These are phyloP conservation scores for Coranthus polyacanthus DNA, from an alignment of 2,797 vertebrate species.

Conservation along the genomic window DNA sequence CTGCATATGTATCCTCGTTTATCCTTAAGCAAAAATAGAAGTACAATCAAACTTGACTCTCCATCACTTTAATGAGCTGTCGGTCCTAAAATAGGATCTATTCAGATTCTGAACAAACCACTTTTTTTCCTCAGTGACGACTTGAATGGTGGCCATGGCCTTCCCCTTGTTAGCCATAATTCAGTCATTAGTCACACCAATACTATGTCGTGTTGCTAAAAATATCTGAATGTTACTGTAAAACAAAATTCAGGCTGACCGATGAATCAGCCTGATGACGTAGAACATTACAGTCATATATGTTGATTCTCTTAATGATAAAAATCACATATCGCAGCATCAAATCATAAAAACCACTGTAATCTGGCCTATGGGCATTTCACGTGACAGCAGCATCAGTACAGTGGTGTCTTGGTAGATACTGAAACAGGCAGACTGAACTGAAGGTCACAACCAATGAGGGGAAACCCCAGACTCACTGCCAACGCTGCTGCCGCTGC, in stretches of 20 bases:
- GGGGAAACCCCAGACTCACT: constrained; percentile 55
- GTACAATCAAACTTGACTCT: too few relatives aligned
- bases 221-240: neutral
- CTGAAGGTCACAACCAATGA: constrained; percentile 57
- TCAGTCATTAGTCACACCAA: neutral
- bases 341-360: neutral
- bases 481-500: constrained; percentile 15
- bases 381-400: neutral
- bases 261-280: neutral
- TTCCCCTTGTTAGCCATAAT: neutral
- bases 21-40: too few relatives aligned
- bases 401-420: constrained; percentile 13
- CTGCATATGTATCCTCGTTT: too few relatives aligned
- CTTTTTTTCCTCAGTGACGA: too few relatives aligned
- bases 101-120: too few relatives aligned
- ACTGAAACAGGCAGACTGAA: constrained; percentile 16
- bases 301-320: neutral
- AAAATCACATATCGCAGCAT: neutral
- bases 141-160: neutral
- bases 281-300: neutral
- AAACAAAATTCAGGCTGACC: neutral
- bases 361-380: neutral
- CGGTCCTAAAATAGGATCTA: too few relatives aligned
- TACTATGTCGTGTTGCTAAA: neutral
- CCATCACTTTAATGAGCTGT: too few relatives aligned